Evolutionary conservation across 2,888 invertebrate genomes (phyloP), one percentile per base, ranked within the genome.

Genomic region (Oxyscelio sp.): DNA sequence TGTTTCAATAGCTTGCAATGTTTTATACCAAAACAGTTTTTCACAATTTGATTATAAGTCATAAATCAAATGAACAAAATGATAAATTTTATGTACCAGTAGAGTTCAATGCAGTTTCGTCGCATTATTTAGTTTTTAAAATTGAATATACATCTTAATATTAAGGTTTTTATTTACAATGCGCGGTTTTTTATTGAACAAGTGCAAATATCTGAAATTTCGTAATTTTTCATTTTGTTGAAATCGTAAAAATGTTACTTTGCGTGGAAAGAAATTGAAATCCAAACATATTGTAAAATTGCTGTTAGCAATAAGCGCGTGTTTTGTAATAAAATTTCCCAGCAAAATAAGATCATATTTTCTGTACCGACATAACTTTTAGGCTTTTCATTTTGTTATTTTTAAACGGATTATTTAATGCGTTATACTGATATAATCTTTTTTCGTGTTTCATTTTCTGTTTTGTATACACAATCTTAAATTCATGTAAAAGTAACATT

Each of bases 1-100:
- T 91, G 94, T 94, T 93, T 94, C 94, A n/a, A 34, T 61, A 61
- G 17, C 24, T 52, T 59, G 38, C 40, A 52, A 19, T 31, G 38
- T 68, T 54, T 63, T 38, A 11, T 52, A 19, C n/a, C 24, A 27
- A 45, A 58, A 58, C 13, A 54, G 15, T 43, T 40, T 5, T 43
- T 68, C 27, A 38, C 8, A 4, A 56, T 43, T 17, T 11, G 21
- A 27, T n/a, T 11, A 8, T 15, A 17, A 22, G 19, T 56, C 6
- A 45, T 5, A 31, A 50, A n/a, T n/a, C 40, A 40, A 24, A 68
- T 38, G 1, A 9, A 15, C 38, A 40, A 59, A 22, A 34, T 21
- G 2, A 50, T 17, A 43, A 19, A 48, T 43, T 27, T 27, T 59
- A 45, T 40, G 54, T 38, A 73, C 22, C 17, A 4, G 40, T 61